Evolutionary conservation across 2,888 invertebrate species (phyloP), one percentile per base, ranked within the genome.

Genomic region (Cartodere bifasciata): DNA sequence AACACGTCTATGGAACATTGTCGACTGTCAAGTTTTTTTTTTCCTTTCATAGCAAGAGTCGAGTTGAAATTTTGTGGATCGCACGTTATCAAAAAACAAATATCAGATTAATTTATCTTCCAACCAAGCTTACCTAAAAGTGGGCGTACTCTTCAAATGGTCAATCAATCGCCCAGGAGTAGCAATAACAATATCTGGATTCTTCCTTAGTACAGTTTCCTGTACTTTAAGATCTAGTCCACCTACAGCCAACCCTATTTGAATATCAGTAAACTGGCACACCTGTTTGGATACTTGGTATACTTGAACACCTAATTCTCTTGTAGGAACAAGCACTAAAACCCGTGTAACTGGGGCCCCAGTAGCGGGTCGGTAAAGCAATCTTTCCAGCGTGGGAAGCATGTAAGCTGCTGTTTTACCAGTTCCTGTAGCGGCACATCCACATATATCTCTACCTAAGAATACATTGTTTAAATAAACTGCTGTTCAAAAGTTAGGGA

Each of bases 381-480:
- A 67, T 39, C 97, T 70, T 63, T 98, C 98, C 30, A 98, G 55
- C 2, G 94, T 91, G 0, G 98, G 98, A 44, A 98, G 63, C 88
- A 98, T 95, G 59, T 95, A 98, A 0, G 98, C 97, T 0, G 92
- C 94, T 0, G 98, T 98, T 69, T 99, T 98, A 31, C 97, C 95
- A 4, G 87, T 83, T 29, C 98, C 98, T 0, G 97, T 98, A 1
- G 95, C 94, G 15, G 98, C 97, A 67, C 97, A 98, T 6, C 94
- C 98, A 63, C 95, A 97, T 44, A 98, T 78, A 60, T 98, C 98
- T 47, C 85, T 75, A 10, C 95, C 91, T 70, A 40, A 22, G 44
- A 42, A 32, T 9, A n/a, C n/a, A n/a, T n/a, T n/a, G n/a, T n/a
- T n/a, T n/a, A n/a, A n/a, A n/a, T n/a, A n/a, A n/a, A n/a, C n/a